Conservation (phyloP, 2,888 invertebrate genomes). For the Helleia helle region DNA sequence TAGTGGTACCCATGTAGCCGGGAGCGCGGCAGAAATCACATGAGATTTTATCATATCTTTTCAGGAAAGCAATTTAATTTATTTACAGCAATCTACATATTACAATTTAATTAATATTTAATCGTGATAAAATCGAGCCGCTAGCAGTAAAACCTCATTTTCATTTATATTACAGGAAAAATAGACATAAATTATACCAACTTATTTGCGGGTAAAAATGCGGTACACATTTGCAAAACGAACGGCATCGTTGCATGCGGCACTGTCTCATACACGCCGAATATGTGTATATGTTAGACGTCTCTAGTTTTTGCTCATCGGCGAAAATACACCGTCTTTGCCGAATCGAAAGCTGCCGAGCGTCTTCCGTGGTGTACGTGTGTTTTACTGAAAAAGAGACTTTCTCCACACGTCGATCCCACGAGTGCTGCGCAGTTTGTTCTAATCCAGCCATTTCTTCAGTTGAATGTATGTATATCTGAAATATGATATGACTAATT, state of each 20-base stretch:
- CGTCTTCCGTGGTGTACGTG: slow-evolving; percentile 84
- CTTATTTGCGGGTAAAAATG: slow-evolving; percentile 78
- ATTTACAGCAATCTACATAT: too few relatives aligned
- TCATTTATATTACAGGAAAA: too few relatives aligned
- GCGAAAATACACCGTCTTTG: slow-evolving; percentile 83
- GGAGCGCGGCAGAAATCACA: too few relatives aligned
- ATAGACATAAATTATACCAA: slow-evolving; percentile 32
- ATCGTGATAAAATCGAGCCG: too few relatives aligned
- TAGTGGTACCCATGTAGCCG: too few relatives aligned
- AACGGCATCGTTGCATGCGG: slow-evolving; percentile 77
- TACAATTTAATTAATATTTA: too few relatives aligned
- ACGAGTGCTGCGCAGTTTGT: slow-evolving; percentile 79
- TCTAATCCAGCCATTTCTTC: slow-evolving; percentile 82
- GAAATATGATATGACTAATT: too few relatives aligned
- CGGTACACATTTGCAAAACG: slow-evolving; percentile 80
- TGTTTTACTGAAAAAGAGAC: slow-evolving; percentile 82
- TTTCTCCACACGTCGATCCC: slow-evolving; percentile 76
- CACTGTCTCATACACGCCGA: slow-evolving; percentile 84
- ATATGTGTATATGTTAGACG: slow-evolving; percentile 78
- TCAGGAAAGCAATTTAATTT: too few relatives aligned
- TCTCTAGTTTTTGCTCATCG: slow-evolving; percentile 77
- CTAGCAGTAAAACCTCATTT: too few relatives aligned
- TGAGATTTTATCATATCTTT: too few relatives aligned
- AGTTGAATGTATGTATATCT: slow-evolving; percentile 78
- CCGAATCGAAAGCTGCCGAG: slow-evolving; percentile 76